Percentiles rank a stretch among this genome's conserved stretches.
phyloP scores from a whole-genome alignment of 2,888 invertebrate genomes.

The Drosophila atripex region DNA sequence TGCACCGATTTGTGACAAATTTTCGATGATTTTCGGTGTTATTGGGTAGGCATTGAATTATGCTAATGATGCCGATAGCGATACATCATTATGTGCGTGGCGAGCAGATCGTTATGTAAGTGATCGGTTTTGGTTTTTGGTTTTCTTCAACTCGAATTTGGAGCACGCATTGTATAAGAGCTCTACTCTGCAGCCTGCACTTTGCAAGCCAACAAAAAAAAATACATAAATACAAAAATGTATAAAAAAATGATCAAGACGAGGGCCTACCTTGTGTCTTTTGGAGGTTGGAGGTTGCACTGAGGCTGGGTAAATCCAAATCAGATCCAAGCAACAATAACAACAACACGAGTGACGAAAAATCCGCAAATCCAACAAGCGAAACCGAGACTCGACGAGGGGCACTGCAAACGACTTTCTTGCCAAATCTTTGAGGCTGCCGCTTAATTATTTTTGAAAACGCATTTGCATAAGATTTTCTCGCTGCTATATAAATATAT shows the following conservation, averaged over 20 bases:
- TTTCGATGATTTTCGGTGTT: constrained; percentile 18
- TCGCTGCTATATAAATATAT: constrained; percentile 19
- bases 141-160: constrained; percentile 49
- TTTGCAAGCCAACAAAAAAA: neutral
- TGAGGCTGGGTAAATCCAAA: constrained; percentile 30
- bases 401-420: constrained; percentile 36
- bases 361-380: constrained; percentile 27
- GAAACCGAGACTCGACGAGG: constrained; percentile 14
- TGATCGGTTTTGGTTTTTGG: constrained; percentile 2
- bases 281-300: constrained; percentile 31
- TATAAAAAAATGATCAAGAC: neutral
- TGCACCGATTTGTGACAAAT: constrained; percentile 57
- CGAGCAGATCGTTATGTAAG: constrained; percentile 50
- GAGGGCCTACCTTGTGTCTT: constrained; percentile 45
- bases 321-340: constrained; percentile 10
- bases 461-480: constrained; percentile 65
- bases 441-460: constrained; percentile 51
- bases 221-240: neutral
- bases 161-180: constrained; percentile 67
- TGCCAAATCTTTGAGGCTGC: constrained; percentile 42
- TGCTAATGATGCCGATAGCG: constrained; percentile 64
- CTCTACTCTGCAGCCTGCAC: constrained; percentile 30
- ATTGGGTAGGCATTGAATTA: constrained; percentile 64
- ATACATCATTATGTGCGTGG: constrained; percentile 62
- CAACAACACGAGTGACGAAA: constrained; percentile 1